Evolutionary conservation across 2,113 vertebrate genomes (phyloP).

Genomic region (Grallaria varia): DNA sequence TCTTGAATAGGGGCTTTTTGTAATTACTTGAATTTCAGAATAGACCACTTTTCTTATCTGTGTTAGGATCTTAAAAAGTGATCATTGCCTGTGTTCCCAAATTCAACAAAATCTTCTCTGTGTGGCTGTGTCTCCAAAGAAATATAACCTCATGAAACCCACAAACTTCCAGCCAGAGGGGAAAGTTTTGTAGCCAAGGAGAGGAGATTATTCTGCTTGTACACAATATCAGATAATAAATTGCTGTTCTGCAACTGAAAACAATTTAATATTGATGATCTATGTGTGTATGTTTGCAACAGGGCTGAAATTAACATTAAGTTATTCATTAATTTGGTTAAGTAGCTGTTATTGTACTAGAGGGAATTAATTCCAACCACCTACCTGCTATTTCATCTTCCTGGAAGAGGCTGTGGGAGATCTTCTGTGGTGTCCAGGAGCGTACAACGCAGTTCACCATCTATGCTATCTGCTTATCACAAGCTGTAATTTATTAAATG

Average conservation of each 20-base stretch:
- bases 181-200: neutral
- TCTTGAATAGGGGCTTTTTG: neutral
- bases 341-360: neutral
- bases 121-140: neutral
- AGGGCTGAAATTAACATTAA: neutral
- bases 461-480: neutral
- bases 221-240: neutral
- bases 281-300: neutral
- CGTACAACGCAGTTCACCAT: neutral
- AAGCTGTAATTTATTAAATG: neutral
- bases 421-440: neutral
- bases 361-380: neutral
- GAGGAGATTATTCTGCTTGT: neutral
- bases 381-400: neutral
- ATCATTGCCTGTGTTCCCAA: neutral
- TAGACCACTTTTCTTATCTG: neutral
- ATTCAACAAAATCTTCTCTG: neutral
- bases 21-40: neutral
- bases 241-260: neutral
- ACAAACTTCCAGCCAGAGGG: neutral
- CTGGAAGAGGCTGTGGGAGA: neutral
- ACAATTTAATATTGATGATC: neutral
- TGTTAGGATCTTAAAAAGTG: neutral
- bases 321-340: neutral
- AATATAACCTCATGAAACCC: neutral